These are phyloP conservation scores for Clitarchus hookeri DNA, from an alignment of 2,888 invertebrate species.

Conservation along the genomic window DNA sequence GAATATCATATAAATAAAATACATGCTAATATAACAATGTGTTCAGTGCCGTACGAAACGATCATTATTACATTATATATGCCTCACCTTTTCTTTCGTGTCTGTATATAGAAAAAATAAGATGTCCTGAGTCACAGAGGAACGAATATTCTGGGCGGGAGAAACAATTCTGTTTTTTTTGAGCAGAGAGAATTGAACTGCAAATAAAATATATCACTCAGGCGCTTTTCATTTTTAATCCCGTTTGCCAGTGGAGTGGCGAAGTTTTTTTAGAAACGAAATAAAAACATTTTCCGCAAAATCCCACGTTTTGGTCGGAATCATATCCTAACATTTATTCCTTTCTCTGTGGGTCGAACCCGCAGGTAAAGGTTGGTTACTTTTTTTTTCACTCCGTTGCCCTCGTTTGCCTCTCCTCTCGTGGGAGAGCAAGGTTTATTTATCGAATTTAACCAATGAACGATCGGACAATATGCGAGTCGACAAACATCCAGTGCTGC, in stretches of 20 bases:
- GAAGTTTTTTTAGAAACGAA: not conserved
- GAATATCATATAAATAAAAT: no score
- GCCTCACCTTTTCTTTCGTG: not conserved
- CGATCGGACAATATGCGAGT: constrained; percentile 22
- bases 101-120: not conserved
- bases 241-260: not conserved
- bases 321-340: not conserved
- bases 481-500: constrained; percentile 11
- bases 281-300: constrained; percentile 5
- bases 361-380: constrained; percentile 10
- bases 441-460: constrained; percentile 23
- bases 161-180: not conserved
- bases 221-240: constrained; percentile 6
- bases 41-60: no score
- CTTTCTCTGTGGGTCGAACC: not conserved
- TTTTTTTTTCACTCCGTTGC: not conserved
- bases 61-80: no score
- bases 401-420: constrained; percentile 3
- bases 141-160: not conserved
- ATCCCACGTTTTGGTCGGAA: constrained; percentile 14
- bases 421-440: constrained; percentile 18
- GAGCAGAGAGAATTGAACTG: not conserved
- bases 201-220: constrained; percentile 8
- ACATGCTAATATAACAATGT: no score
- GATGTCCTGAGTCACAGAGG: not conserved